A percentile compares a stretch with the other conserved stretches of the same genome.
phyloP scores from a whole-genome alignment of 2,888 invertebrate genomes.

The Caenorhabditis doughertyi region DNA sequence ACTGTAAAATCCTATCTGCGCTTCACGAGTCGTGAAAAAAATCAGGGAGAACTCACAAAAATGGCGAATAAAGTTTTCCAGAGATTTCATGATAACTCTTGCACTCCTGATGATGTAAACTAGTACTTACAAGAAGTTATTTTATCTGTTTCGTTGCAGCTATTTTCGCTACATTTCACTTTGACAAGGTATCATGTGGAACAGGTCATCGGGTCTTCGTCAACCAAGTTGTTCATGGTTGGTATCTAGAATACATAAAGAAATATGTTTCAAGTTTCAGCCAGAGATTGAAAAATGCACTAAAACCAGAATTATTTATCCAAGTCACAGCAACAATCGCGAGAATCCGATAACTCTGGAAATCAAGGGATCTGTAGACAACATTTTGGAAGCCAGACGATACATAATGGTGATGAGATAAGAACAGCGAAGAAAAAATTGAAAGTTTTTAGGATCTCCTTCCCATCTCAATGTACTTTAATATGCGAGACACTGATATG shows the following conservation, averaged over 20 bases:
- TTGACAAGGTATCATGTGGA: conserved; percentile 47
- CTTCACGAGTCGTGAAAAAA: conserved; percentile 30
- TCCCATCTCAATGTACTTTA: conserved; percentile 42
- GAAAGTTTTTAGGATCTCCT: conserved; percentile 48
- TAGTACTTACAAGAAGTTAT: background rate
- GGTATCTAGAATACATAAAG: background rate
- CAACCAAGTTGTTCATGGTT: conserved; percentile 31
- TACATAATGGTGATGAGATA: conserved; percentile 38
- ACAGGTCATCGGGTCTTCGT: conserved; percentile 32
- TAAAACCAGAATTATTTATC: conserved; percentile 33
- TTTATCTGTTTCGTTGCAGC: conserved; percentile 6
- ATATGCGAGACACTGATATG: conserved; percentile 53
- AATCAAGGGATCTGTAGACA: conserved; percentile 17
- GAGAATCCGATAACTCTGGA: conserved; percentile 2
- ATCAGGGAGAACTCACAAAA: conserved; percentile 8
- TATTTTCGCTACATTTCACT: conserved; percentile 32
- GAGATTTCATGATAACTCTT: background rate
- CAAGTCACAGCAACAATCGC: conserved; percentile 13
- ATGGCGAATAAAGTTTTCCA: conserved; percentile 5
- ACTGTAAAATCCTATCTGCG: conserved; percentile 12
- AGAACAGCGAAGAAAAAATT: background rate
- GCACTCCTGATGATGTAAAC: background rate
- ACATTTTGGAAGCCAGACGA: conserved; percentile 47
- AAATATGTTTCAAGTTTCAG: background rate
- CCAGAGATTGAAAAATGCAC: conserved; percentile 12